Conservation (phyloP, 2,797 vertebrate species). For the Echiichthys vipera region DNA sequence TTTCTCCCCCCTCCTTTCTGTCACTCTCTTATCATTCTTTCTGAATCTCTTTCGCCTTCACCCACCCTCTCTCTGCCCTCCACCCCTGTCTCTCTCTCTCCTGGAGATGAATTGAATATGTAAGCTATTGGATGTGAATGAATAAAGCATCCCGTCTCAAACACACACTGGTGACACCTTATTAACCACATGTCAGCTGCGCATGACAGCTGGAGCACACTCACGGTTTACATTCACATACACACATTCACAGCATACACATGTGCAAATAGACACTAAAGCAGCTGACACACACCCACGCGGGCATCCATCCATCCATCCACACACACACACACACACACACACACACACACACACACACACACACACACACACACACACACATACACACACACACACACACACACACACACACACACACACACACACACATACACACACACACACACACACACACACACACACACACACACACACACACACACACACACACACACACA, state of each 20-base stretch:
- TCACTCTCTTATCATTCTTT: constrained; percentile 57
- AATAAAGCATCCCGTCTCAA: constrained; percentile 82
- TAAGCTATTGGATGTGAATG: constrained; percentile 81
- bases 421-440: constrained; percentile 1
- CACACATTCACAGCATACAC: constrained; percentile 14
- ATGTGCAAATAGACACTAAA: too few species aligned
- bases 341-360: constrained; percentile 21
- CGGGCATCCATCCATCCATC: too few species aligned
- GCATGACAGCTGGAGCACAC: constrained; percentile 75
- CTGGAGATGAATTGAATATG: constrained; percentile 80
- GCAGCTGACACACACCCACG: too few species aligned
- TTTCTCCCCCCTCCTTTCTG: constrained; percentile 28
- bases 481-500: constrained; percentile 29
- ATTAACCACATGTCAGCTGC: constrained; percentile 84
- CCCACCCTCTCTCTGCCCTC: constrained; percentile 14
- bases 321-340: neutral
- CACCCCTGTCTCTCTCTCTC: constrained; percentile 30
- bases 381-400: constrained; percentile 38
- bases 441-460: neutral
- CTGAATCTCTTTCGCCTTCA: constrained; percentile 52
- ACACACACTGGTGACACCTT: constrained; percentile 85
- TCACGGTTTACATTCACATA: constrained; percentile 41
- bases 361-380: constrained; percentile 29
- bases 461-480: constrained; percentile 18
- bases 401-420: too few species aligned